These are phyloP conservation scores for Merodon equestris DNA, from an alignment of 2,888 invertebrate species.

Conservation along the genomic window DNA sequence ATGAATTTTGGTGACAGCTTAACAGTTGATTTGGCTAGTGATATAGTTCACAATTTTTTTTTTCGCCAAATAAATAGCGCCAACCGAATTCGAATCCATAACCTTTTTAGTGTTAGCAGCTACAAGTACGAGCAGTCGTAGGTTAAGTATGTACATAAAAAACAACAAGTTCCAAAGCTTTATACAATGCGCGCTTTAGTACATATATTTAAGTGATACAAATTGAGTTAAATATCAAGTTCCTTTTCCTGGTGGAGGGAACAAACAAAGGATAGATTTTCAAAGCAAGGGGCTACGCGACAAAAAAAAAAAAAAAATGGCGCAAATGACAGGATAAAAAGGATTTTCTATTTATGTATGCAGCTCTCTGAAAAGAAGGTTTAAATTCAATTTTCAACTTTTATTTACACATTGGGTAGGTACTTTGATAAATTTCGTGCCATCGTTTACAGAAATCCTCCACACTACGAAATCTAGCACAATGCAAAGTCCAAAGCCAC, in stretches of 20 bases:
- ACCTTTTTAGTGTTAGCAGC: no score
- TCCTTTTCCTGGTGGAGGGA: conserved; percentile 20
- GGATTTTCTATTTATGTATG: conserved; percentile 68
- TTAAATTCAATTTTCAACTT: conserved; percentile 70
- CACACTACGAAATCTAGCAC: conserved; percentile 45
- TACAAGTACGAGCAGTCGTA: no score
- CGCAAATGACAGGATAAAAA: conserved; percentile 69
- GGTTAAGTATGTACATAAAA: no score
- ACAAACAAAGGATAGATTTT: conserved; percentile 27
- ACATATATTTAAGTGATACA: conserved; percentile 58
- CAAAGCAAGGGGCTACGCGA: conserved; percentile 19
- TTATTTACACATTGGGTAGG: conserved; percentile 69
- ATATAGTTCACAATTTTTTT: no score
- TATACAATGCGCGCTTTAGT: conserved; percentile 5
- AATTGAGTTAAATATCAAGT: conserved; percentile 54
- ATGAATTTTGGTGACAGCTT: no score
- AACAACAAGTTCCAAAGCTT: no score
- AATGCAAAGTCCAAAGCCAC: conserved; percentile 67
- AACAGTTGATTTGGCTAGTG: no score
- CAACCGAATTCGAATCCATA: no score
- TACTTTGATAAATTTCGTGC: conserved; percentile 67
- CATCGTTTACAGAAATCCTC: conserved; percentile 68
- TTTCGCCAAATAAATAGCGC: no score
- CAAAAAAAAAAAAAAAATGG: conserved; percentile 62
- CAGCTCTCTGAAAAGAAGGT: conserved; percentile 65